A percentile compares a stretch with the other conserved stretches of the same genome.
Evolutionary conservation across 2,888 invertebrate species (phyloP).

Genomic region (Epinotia ramella): DNA sequence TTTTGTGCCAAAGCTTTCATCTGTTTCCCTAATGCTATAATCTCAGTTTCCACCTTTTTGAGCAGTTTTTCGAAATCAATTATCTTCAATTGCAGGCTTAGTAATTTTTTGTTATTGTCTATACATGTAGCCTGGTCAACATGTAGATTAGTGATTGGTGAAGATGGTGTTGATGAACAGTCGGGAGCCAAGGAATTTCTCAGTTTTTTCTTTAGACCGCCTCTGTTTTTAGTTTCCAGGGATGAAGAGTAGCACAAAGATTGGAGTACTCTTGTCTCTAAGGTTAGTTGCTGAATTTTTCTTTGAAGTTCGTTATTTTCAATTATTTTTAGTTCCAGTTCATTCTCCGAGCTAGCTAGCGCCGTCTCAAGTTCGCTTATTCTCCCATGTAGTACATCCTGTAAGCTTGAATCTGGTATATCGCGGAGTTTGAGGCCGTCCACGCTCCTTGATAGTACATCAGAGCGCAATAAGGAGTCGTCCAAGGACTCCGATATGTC

Average conservation of each 20-base stretch:
- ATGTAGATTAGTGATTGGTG: neutral
- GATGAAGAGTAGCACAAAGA: neutral
- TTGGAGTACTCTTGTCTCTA: neutral
- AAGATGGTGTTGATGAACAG: neutral
- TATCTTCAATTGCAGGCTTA: constrained; percentile 4
- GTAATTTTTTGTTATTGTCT: neutral
- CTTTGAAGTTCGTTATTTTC: constrained; percentile 20
- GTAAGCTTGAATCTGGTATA: neutral
- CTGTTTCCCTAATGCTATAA: neutral
- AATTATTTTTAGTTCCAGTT: constrained; percentile 7
- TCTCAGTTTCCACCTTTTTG: neutral
- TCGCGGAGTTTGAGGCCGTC: neutral
- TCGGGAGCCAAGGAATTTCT: neutral
- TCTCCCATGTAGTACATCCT: neutral
- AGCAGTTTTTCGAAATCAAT: constrained; percentile 11
- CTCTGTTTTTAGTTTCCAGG: neutral
- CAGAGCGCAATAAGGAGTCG: neutral
- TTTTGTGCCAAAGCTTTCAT: neutral
- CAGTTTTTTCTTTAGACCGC: neutral
- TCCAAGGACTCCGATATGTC: neutral
- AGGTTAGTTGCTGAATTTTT: constrained; percentile 5
- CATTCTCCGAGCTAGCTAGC: neutral
- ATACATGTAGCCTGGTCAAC: neutral
- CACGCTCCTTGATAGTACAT: neutral
- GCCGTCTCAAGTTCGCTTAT: neutral